Evolutionary conservation across 2,113 vertebrate species (phyloP), one percentile per base, ranked within the genome.

Genomic region (Lophius piscatorius): DNA sequence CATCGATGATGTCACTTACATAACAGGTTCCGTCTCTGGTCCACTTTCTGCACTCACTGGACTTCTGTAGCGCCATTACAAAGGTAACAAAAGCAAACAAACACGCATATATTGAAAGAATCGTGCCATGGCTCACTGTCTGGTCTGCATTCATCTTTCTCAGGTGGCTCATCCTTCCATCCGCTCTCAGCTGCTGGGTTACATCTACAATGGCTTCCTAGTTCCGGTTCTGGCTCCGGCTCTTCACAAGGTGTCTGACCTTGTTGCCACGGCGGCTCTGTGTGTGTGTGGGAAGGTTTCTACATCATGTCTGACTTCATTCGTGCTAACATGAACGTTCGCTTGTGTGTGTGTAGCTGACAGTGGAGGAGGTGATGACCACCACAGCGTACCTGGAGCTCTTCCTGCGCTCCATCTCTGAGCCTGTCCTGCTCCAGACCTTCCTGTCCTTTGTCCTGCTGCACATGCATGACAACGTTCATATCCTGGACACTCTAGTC

Each of bases 141-240:
- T 38, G 6, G 4, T 20, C 3, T 35, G 24, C 33, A 6, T 16
- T 5, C 20, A 44, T 24, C n/a, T 4, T 9, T 39, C 8, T 51
- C 63, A 95, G 96, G 95, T 96, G 29, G 94, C 96, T 46, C 96
- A 98, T 80, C 92, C 93, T 4, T 89, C 93, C 54, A 96, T 99
- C 84, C 90, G 93, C 33, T 90, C 74, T 39, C 96, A 99, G 90
- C 90, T 99, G 61, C 92, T 99, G 59, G 90, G 89, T 72, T 99
- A 99, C 82, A 97, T 99, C 87, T 95, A 98, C 85, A 96, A 98
- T 36, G 97, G 97, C 40, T 99, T 99, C 90, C 82, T 99, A 39
- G 94, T 98, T 13, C 97, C 97, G 0, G 97, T 99, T 2, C 72
- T 99, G 87, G 96, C 97, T 83, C 97, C 97, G 38, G 97, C 96